phyloP scores from a whole-genome alignment of 2,797 vertebrate genomes.

The Mormyrus hasselquistii region DNA sequence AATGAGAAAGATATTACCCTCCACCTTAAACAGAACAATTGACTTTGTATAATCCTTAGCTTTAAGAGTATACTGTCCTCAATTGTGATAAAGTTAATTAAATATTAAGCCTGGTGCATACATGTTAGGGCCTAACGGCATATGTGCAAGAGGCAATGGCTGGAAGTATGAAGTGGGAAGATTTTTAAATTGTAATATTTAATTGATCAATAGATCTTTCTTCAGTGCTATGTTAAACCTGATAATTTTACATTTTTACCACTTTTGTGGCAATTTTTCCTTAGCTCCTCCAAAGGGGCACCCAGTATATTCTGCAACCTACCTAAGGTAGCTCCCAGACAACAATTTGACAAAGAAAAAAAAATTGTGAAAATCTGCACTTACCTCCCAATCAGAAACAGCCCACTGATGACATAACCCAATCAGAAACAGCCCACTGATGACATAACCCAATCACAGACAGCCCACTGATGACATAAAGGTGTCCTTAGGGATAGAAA shows the following conservation, averaged over 20 bases:
- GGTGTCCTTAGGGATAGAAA: conserved; percentile 6
- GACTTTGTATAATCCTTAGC: background rate
- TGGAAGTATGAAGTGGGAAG: background rate
- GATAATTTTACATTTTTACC: background rate
- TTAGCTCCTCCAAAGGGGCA: background rate
- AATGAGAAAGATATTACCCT: background rate
- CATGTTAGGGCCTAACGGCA: background rate
- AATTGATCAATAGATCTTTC: background rate
- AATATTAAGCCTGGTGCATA: background rate
- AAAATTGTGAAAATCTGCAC: background rate
- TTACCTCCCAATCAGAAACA: background rate
- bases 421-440: background rate
- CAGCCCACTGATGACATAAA: background rate
- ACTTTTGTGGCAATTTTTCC: background rate
- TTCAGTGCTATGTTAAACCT: background rate
- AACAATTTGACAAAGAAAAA: background rate
- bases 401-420: no score
- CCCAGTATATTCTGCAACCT: background rate
- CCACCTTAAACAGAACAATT: background rate
- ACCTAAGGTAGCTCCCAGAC: background rate
- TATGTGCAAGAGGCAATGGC: background rate
- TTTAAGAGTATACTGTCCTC: background rate
- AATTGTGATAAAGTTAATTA: background rate
- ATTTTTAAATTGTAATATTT: background rate
- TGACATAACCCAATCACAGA: background rate